Percentiles rank a stretch among this genome's conserved stretches.
phyloP scores from a whole-genome alignment of 1,140 invertebrate genomes.

The Drosophila neocordata region DNA sequence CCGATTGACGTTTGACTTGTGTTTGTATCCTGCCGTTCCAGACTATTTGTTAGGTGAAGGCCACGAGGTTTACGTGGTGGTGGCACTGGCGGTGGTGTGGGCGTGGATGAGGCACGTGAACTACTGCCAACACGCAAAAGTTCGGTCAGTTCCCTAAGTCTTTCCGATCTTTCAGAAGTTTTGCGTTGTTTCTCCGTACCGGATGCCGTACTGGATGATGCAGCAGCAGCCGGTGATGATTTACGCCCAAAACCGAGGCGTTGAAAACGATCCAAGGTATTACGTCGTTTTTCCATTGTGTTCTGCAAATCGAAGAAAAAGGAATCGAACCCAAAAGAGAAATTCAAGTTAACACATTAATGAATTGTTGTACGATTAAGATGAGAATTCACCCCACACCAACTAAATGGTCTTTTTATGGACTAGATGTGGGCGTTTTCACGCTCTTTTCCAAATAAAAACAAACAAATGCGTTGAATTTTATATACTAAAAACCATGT shows the following conservation, averaged over 20 bases:
- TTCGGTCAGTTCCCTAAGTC: slow-evolving; percentile 90
- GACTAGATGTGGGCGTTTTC: slow-evolving; percentile 46
- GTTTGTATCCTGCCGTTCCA: slow-evolving; percentile 61
- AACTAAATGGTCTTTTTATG: slow-evolving; percentile 42
- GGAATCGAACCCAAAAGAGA: not conserved
- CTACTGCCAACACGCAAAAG: slow-evolving; percentile 84
- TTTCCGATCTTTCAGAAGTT: slow-evolving; percentile 85
- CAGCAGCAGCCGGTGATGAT: slow-evolving; percentile 81
- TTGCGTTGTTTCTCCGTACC: slow-evolving; percentile 74
- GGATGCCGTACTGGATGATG: slow-evolving; percentile 28
- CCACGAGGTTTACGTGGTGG: slow-evolving; percentile 73
- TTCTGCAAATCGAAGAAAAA: slow-evolving; percentile 29
- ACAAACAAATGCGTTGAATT: slow-evolving; percentile 48
- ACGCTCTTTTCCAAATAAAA: slow-evolving; percentile 33
- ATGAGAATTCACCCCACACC: slow-evolving; percentile 20
- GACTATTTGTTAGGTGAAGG: slow-evolving; percentile 40
- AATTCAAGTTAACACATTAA: slow-evolving; percentile 12
- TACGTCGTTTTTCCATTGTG: slow-evolving; percentile 83
- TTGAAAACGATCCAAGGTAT: slow-evolving; percentile 90
- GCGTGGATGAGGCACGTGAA: slow-evolving; percentile 75
- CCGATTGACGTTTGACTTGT: slow-evolving; percentile 40
- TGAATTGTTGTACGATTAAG: slow-evolving; percentile 23
- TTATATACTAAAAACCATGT: slow-evolving; percentile 28
- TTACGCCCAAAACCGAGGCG: slow-evolving; percentile 89
- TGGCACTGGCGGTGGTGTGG: slow-evolving; percentile 81